Conservation (phyloP, 2,113 vertebrate species). For the Pollachius pollachius region DNA sequence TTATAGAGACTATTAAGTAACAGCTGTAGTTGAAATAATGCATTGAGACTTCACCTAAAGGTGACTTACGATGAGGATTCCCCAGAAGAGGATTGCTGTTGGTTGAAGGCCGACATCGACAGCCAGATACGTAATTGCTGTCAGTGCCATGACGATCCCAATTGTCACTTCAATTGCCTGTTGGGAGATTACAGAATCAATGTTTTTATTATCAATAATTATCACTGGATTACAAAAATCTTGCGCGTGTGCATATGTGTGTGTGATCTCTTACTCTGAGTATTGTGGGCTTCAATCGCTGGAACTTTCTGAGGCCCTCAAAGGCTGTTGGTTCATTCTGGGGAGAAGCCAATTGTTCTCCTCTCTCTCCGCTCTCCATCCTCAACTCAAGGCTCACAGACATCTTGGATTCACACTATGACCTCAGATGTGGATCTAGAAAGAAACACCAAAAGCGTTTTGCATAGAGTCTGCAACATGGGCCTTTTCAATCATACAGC, state of each 20-base stretch:
- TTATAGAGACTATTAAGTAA: no score
- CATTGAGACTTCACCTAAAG: not conserved
- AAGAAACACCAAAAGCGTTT: no score
- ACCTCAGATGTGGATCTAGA: no score
- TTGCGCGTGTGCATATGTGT: not conserved
- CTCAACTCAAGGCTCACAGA: no score
- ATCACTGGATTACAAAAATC: no score
- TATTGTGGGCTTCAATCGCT: not conserved
- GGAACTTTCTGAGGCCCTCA: not conserved
- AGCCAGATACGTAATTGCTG: not conserved
- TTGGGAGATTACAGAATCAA: not conserved
- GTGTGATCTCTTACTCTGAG: not conserved
- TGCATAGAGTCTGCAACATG: no score
- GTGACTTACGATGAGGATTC: not conserved
- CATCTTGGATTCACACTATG: no score
- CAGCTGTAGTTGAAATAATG: no score
- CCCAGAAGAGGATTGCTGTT: not conserved
- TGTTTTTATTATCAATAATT: not conserved
- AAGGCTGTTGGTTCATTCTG: not conserved
- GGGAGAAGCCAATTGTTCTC: no score
- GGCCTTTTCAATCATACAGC: no score
- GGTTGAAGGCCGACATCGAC: fast-evolving
- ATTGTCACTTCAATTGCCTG: not conserved
- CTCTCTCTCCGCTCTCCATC: not conserved
- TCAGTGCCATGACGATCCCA: not conserved